Evolutionary conservation across 2,113 vertebrate genomes (phyloP).

Genomic region (human (Homo sapiens)): DNA sequence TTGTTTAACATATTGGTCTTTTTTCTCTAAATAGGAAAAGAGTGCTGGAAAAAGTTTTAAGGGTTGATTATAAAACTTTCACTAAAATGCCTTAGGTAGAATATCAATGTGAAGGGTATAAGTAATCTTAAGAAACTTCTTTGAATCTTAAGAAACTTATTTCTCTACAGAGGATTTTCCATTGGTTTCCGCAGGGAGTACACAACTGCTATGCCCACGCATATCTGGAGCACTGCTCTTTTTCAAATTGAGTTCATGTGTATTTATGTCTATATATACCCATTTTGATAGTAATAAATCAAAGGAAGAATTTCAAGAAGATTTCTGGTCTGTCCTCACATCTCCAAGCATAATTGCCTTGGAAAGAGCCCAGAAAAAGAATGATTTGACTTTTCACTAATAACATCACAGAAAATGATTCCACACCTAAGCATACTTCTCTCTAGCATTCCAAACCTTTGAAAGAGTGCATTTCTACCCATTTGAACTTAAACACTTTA

Average conservation of each 20-base stretch:
- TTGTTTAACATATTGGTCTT: background rate
- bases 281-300: constrained; percentile 56
- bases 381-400: constrained; percentile 32
- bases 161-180: background rate
- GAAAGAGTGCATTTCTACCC: background rate
- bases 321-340: background rate
- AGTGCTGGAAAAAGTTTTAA: background rate
- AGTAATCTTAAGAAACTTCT: constrained; percentile 29
- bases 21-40: background rate
- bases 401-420: constrained; percentile 38
- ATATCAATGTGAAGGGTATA: background rate
- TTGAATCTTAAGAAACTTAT: background rate
- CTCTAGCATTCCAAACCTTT: background rate
- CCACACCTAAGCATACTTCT: background rate
- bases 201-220: background rate
- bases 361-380: constrained; percentile 23
- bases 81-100: background rate
- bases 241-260: constrained; percentile 47
- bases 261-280: constrained; percentile 5
- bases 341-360: constrained; percentile 40
- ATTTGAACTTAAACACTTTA: background rate
- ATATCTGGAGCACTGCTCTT: constrained; percentile 14
- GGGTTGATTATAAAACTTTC: background rate
- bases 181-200: background rate
- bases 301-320: constrained; percentile 44